Percentiles rank a stretch among this genome's conserved stretches.
Evolutionary conservation across 2,888 invertebrate genomes (phyloP).

Genomic region (Temnothorax rugatulus): DNA sequence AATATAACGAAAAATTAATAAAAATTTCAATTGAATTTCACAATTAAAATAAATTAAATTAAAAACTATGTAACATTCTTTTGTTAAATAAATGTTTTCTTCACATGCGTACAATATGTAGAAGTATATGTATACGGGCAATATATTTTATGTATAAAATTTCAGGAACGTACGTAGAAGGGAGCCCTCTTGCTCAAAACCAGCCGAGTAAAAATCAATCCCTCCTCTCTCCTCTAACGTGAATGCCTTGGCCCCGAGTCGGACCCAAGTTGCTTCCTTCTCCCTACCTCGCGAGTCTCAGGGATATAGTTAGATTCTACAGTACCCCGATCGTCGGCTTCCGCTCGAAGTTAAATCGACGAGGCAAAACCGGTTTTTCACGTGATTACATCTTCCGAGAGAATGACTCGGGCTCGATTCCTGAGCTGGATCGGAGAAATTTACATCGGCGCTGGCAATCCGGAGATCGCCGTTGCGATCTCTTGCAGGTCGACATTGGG

Average conservation of each 20-base stretch:
- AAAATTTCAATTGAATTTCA: neutral
- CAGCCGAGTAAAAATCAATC: conserved; percentile 49
- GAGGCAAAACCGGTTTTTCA: conserved; percentile 69
- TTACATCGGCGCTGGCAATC: neutral
- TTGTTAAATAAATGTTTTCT: neutral
- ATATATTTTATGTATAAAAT: neutral
- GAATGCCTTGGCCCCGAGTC: conserved; percentile 58
- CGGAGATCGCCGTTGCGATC: neutral
- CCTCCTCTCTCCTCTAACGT: conserved; percentile 42
- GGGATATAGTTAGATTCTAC: conserved; percentile 60
- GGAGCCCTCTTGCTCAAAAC: neutral
- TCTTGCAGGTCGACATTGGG: neutral
- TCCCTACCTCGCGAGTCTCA: conserved; percentile 50
- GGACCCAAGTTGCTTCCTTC: conserved; percentile 60
- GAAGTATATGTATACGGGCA: neutral
- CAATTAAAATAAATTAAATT: neutral
- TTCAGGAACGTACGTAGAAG: conserved; percentile 19
- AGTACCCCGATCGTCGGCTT: conserved; percentile 55
- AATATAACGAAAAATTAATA: neutral
- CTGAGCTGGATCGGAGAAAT: conserved; percentile 31
- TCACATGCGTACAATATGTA: neutral
- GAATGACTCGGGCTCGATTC: conserved; percentile 17
- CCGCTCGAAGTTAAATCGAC: conserved; percentile 46
- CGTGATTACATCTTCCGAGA: conserved; percentile 55
- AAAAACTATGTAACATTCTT: neutral